Percentiles rank a stretch among this genome's conserved stretches.
Conservation (phyloP, 1,140 invertebrate genomes). For the Papilio xuthus region DNA sequence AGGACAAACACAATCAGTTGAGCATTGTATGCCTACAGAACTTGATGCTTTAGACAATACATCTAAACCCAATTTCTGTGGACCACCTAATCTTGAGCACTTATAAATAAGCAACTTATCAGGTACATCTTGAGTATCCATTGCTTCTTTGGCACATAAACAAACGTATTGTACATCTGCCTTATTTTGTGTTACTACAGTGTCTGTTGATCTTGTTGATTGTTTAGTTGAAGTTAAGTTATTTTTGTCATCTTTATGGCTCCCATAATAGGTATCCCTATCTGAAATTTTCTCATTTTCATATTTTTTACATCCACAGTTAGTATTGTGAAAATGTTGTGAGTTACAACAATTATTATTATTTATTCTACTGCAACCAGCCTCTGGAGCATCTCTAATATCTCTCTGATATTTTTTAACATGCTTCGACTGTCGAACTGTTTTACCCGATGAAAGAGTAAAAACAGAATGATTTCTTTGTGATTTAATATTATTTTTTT, state of each 20-base stretch:
- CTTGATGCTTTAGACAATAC: conserved; percentile 43
- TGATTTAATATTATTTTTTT: conserved; percentile 47
- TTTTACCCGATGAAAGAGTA: conserved; percentile 69
- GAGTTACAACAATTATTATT: conserved; percentile 15
- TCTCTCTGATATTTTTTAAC: conserved; percentile 54
- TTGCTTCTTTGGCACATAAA: conserved; percentile 56
- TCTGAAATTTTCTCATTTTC: neutral
- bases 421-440: conserved; percentile 53
- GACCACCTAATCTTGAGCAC: conserved; percentile 59
- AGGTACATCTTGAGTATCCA: conserved; percentile 46
- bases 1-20: conserved; percentile 36
- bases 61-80: conserved; percentile 50
- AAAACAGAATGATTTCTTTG: conserved; percentile 75
- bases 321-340: neutral
- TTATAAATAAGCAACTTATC: conserved; percentile 70
- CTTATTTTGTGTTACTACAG: conserved; percentile 45
- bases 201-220: conserved; percentile 41
- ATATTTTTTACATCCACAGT: conserved; percentile 30
- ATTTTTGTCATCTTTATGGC: conserved; percentile 27
- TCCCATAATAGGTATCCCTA: neutral
- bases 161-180: conserved; percentile 70
- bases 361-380: conserved; percentile 44
- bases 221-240: conserved; percentile 35
- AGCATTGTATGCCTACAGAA: conserved; percentile 41
- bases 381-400: conserved; percentile 49